Evolutionary conservation across 2,888 invertebrate species (phyloP).

Genomic region (Erebia aethiops): DNA sequence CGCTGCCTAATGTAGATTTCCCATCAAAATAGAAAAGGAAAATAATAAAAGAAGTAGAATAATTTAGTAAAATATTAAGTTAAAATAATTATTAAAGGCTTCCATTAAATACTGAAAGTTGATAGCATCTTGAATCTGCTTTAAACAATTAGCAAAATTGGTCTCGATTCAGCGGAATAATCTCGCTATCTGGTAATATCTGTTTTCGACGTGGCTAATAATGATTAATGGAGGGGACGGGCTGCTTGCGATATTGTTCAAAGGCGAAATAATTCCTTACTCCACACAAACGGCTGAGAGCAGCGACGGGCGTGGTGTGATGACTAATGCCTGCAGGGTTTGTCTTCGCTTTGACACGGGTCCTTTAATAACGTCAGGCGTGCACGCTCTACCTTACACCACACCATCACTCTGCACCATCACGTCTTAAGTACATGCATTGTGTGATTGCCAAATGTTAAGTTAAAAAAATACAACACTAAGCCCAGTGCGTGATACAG

Average conservation of each 20-base stretch:
- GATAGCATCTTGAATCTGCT: conserved; percentile 16
- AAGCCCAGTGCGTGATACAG: no score
- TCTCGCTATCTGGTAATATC: conserved; percentile 36
- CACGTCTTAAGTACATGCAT: no score
- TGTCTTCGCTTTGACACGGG: not conserved
- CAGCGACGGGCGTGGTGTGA: conserved; percentile 1
- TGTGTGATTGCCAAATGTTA: no score
- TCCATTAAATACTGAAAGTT: conserved; percentile 1
- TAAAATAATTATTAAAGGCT: not conserved
- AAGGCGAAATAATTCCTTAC: conserved; percentile 17
- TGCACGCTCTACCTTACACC: no score
- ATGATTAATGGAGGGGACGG: conserved; percentile 32
- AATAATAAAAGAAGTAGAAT: no score
- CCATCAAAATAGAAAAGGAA: no score
- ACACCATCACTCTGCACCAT: no score
- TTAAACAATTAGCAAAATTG: conserved; percentile 30
- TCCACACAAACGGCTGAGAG: conserved; percentile 2
- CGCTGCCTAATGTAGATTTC: no score
- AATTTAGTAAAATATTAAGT: no score
- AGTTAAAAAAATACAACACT: no score
- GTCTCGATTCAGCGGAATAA: conserved; percentile 28
- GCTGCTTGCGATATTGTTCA: conserved; percentile 33
- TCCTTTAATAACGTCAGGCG: not conserved
- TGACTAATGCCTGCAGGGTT: conserved; percentile 12
- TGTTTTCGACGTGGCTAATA: conserved; percentile 35